A percentile compares a stretch with the other conserved stretches of the same genome.
Evolutionary conservation across 2,797 vertebrate genomes (phyloP).

Genomic region (Antrozous pallidus): DNA sequence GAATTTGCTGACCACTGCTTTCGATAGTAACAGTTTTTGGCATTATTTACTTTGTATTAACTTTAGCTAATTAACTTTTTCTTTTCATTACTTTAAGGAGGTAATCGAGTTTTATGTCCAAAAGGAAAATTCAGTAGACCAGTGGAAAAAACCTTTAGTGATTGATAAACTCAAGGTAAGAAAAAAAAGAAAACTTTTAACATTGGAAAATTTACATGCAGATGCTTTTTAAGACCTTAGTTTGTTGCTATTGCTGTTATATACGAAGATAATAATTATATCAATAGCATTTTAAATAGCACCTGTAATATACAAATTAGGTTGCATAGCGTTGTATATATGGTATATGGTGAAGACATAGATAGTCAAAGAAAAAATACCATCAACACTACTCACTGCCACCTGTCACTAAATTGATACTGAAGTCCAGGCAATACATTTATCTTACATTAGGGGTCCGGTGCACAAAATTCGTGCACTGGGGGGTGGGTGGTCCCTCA

Average conservation of each 20-base stretch:
- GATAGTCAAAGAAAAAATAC: not conserved
- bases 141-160: slow-evolving; percentile 89
- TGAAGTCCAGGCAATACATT: not conserved
- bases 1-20: too few relatives aligned
- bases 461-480: too few relatives aligned
- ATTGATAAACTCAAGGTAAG: slow-evolving; percentile 91
- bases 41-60: slow-evolving; percentile 21
- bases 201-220: not conserved
- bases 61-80: not conserved
- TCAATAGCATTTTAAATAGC: slow-evolving; percentile 23
- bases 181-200: slow-evolving; percentile 8
- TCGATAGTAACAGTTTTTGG: slow-evolving; percentile 1
- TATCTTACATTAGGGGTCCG: too few relatives aligned
- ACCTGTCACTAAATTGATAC: not conserved
- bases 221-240: not conserved
- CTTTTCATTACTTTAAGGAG: slow-evolving; percentile 84
- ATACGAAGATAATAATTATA: not conserved
- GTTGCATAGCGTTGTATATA: not conserved
- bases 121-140: slow-evolving; percentile 82
- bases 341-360: not conserved
- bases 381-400: not conserved
- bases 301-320: not conserved
- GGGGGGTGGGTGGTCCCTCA: too few relatives aligned
- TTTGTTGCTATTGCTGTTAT: not conserved
- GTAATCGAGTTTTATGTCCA: slow-evolving; percentile 87